Evolutionary conservation across 2,888 invertebrate species (phyloP), one percentile per base, ranked within the genome.

Genomic region (Anaspis maculata): DNA sequence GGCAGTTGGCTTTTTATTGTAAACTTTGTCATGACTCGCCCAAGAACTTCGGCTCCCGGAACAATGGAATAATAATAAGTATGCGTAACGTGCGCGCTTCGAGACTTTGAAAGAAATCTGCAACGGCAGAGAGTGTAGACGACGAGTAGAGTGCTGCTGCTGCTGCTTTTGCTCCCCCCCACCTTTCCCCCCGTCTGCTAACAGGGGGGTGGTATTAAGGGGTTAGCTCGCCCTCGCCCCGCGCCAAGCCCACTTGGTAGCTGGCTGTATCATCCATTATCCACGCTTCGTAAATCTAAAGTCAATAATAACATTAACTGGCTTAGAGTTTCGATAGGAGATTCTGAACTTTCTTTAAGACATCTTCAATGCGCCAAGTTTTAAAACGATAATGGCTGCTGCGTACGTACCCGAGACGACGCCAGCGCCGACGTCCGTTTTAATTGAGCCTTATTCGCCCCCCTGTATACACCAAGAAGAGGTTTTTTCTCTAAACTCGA

Each of bases 301-400:
- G 58, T 56, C 57, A 57, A 57, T 57, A 58, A 58, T 54, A 56
- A 56, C 53, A 54, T 54, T 54, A 57, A 51, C 51, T 46, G 48
- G 48, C 52, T 53, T 49, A 49, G 52, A 56, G 52, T 58, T 56
- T 47, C 48, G 37, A 42, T 41, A 37, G 35, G 36, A 37, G 42
- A 39, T 46, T 37, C 37, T 25, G 32, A 46, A 44, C 34, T 46
- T 35, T 37, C 40, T 34, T 36, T 32, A 36, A 36, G 32, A 40
- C 41, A 37, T 38, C 30, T 25, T 32, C 39, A 27, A 15, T 34
- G 29, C 27, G 25, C 27, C 30, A 35, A 37, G 15, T 37, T 39
- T 32, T 27, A 35, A 36, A 39, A 40, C 34, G 36, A 35, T 44
- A 39, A 39, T 39, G 37, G 37, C 27, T 39, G 13, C 16, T n/a